Base-by-base conservation (phyloP, 2,888 invertebrate genomes). In the Epinotia brunnichana region DNA sequence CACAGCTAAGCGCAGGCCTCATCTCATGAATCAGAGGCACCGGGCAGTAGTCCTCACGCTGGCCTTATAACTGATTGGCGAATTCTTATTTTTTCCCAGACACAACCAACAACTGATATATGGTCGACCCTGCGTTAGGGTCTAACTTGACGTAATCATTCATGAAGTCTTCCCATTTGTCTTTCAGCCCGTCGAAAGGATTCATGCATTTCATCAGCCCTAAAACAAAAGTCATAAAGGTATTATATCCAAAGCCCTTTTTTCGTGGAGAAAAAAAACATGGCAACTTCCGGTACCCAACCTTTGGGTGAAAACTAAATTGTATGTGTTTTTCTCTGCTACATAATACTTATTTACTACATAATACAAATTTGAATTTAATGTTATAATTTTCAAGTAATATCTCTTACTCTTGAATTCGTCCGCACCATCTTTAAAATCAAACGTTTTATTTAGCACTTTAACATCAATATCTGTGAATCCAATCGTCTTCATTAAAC, bases 131-230 rank as follows among this genome's bases (percentile, higher is more conserved):
- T 9, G 69, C 54, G 10, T 29, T 44, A 13, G 69, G 56, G 4
- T 62, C 7, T 13, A 70, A 17, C 17, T 48, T 29, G 3, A 62
- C 19, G 7, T 56, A 70, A 56, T 70, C 69, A 15, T 62, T 62
- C 62, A 63, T 70, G 35, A 70, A 70, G 0, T 70, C 62, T 4
- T 70, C 69, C 69, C 69, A 70, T 17, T 56, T 54, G 9, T 29
- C 21, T 9, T 56, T 15, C 9, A 70, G 54, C 3, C 62, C 44
- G 19, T 62, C 69, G 19, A 70, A 70, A 4, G 69, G 69, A 17
- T 70, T 70, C 4, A 70, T 17, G n/a, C 24, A 44, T 29, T 70
- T 56, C 62, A 70, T 70, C 29, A 70, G 11, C 9, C 35, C 69
- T 70, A 56, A 15, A 70, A 70, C 53, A 67, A 10, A 24, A n/a